Percentiles rank a stretch among this genome's conserved stretches.
Evolutionary conservation across 2,797 vertebrate genomes (phyloP).

Genomic region (Telmatherina bonti): DNA sequence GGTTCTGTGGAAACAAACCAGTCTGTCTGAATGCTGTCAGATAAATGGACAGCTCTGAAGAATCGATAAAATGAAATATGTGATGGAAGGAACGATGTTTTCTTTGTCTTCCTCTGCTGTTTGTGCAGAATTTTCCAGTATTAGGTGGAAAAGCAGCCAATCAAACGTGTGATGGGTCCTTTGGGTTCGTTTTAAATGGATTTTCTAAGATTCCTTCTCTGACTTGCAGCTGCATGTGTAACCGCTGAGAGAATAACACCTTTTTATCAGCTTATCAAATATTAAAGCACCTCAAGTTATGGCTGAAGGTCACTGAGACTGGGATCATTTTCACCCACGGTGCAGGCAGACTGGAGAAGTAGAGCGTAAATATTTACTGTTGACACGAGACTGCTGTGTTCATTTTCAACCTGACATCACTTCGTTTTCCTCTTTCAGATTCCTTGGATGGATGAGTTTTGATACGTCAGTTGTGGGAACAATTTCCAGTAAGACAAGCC

Average conservation of each 20-base stretch:
- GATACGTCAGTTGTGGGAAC: neutral
- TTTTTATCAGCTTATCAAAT: conserved; percentile 49
- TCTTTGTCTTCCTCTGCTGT: neutral
- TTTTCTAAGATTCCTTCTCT: neutral
- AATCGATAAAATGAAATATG: conserved; percentile 27
- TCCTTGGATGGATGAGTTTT: neutral
- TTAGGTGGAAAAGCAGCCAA: neutral
- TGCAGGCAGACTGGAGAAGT: neutral
- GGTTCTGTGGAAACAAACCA: conserved; percentile 15
- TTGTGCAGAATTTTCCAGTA: neutral
- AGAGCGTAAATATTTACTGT: neutral
- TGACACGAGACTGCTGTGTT: neutral
- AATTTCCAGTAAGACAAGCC: neutral
- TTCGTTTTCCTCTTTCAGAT: neutral
- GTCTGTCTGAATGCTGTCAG: conserved; percentile 6
- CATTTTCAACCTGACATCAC: neutral
- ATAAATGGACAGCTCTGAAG: conserved; percentile 6
- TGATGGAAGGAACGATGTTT: neutral
- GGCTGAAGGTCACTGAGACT: conserved; percentile 24
- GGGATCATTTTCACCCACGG: conserved; percentile 16
- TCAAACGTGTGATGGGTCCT: conserved; percentile 2
- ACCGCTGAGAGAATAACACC: neutral
- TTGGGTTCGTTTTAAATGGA: neutral
- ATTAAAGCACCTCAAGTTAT: conserved; percentile 40
- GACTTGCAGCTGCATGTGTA: neutral